Evolutionary conservation across 2,113 vertebrate genomes (phyloP).

Genomic region (Pantherophis guttatus): DNA sequence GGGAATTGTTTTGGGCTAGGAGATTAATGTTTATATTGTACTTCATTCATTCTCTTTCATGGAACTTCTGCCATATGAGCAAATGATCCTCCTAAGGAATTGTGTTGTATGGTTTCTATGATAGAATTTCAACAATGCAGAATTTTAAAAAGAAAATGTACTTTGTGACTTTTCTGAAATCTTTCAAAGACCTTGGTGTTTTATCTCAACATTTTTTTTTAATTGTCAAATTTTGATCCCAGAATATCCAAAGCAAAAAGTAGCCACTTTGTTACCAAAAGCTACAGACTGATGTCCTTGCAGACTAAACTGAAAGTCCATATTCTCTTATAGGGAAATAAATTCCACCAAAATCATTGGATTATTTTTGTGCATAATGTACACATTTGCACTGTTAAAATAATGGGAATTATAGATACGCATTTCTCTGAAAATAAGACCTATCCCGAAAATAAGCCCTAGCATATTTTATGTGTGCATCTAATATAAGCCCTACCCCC

Average conservation of each 20-base stretch:
- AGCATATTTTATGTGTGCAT: no score
- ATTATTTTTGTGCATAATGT: not conserved
- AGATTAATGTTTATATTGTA: conserved; percentile 15
- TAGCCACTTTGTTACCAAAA: not conserved
- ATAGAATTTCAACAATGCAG: not conserved
- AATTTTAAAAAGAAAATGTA: not conserved
- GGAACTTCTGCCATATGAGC: not conserved
- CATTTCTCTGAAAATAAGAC: no score
- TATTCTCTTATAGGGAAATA: not conserved
- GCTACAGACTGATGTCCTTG: not conserved
- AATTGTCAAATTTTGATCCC: not conserved
- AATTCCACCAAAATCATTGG: not conserved
- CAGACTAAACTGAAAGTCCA: not conserved
- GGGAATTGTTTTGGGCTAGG: not conserved
- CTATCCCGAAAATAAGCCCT: no score
- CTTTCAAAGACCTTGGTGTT: conserved; percentile 12
- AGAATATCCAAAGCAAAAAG: not conserved
- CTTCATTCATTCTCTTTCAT: conserved; percentile 4
- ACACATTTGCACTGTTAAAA: not conserved
- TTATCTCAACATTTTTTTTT: not conserved
- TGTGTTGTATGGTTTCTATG: not conserved
- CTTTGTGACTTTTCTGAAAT: not conserved
- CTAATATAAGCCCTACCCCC: no score
- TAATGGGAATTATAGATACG: not conserved
- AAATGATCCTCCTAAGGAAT: conserved; percentile 27